Conservation (phyloP, 2,888 invertebrate species). For the Chromoteleia sp. region DNA sequence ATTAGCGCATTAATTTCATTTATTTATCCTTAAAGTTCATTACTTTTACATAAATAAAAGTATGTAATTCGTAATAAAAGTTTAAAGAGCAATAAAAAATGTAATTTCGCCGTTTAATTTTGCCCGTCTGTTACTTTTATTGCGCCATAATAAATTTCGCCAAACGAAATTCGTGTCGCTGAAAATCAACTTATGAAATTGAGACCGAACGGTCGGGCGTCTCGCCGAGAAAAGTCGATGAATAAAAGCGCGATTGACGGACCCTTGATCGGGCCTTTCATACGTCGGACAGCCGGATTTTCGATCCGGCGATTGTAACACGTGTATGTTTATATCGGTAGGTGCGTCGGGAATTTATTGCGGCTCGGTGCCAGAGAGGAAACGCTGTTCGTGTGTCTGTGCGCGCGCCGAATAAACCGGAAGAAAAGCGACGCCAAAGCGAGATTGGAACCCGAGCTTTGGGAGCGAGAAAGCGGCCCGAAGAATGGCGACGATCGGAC, state of each 20-base stretch:
- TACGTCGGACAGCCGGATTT: conserved; percentile 58
- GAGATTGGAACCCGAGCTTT: conserved; percentile 34
- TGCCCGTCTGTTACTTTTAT: not conserved
- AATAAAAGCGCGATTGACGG: conserved; percentile 39
- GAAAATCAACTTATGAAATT: conserved; percentile 10
- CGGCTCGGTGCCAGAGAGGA: conserved; percentile 72
- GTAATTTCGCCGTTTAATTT: not conserved
- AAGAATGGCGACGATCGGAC: conserved; percentile 61
- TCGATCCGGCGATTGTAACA: conserved; percentile 52
- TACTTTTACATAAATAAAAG: too few species aligned
- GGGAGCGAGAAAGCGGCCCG: conserved; percentile 8
- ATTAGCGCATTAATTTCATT: too few species aligned
- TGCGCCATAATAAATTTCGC: not conserved
- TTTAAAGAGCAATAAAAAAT: not conserved
- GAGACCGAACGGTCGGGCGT: conserved; percentile 24
- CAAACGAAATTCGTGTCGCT: conserved; percentile 1
- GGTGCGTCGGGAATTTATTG: conserved; percentile 73
- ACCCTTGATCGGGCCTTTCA: conserved; percentile 44
- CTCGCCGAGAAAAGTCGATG: conserved; percentile 38
- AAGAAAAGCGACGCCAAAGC: conserved; percentile 51
- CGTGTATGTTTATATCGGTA: conserved; percentile 65
- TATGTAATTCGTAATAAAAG: not conserved
- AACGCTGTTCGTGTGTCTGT: conserved; percentile 65
- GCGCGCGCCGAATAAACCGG: conserved; percentile 29
- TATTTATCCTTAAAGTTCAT: too few species aligned